A percentile compares a stretch with the other conserved stretches of the same genome.
phyloP scores from a whole-genome alignment of 1,140 invertebrate genomes.

The Pseudachorutes palmiensis region DNA sequence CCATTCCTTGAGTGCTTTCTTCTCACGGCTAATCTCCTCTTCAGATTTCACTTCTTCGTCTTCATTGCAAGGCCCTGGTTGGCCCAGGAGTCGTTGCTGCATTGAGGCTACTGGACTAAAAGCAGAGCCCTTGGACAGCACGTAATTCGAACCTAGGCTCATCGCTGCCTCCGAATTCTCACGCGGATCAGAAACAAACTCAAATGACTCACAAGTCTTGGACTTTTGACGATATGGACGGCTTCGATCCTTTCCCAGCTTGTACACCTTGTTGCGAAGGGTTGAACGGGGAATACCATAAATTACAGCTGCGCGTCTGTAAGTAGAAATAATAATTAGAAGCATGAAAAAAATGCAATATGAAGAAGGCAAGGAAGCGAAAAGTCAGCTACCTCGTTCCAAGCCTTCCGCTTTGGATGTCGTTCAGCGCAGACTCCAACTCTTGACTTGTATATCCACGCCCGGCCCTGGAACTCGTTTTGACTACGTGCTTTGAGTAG shows the following conservation, averaged over 20 bases:
- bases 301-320: conserved; percentile 72
- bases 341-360: not conserved
- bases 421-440: conserved; percentile 74
- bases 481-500: not conserved
- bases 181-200: too few species aligned
- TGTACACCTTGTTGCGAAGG: conserved; percentile 72
- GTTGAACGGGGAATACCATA: conserved; percentile 93
- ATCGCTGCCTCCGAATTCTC: not conserved
- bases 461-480: conserved; percentile 20
- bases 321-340: conserved; percentile 11
- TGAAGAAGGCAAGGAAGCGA: not conserved
- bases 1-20: conserved; percentile 33
- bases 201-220: too few species aligned
- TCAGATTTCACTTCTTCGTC: conserved; percentile 15
- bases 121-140: not conserved
- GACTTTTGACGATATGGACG: conserved; percentile 13
- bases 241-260: conserved; percentile 29
- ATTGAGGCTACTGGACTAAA: not conserved
- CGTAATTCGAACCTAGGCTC: not conserved
- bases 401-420: conserved; percentile 84
- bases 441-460: conserved; percentile 77
- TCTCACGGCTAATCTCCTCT: conserved; percentile 32
- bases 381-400: conserved; percentile 61
- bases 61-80: conserved; percentile 6
- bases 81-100: not conserved